Base-by-base conservation (phyloP, 2,113 vertebrate genomes). In the Carassius auratus region DNA sequence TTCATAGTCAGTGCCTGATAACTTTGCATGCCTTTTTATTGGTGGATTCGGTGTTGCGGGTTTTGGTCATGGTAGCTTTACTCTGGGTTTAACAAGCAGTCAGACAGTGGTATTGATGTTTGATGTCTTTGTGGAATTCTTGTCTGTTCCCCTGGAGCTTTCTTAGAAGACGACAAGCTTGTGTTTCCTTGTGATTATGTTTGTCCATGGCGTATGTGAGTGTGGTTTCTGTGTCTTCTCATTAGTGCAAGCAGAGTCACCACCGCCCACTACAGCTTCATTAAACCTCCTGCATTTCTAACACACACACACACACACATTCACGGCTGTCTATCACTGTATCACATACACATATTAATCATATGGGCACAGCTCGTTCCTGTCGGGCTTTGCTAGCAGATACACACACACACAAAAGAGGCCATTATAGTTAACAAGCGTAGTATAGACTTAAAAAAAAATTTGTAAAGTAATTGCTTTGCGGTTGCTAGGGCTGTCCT, bases 51-150 rank as follows among this genome's bases (percentile, higher is more conserved):
- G 30, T 62, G 33, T 15, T 80, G n/a, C 62, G 59, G 36, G 10
- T 36, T 80, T 64, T 80, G 55, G 57, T 45, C 57, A 33, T 64
- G 78, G 59, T 66, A 50, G 59, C n/a, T 81, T 66, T 52, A 19
- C 64, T 81, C 23, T 50, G 17, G 13, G 8, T 81, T 81, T 52
- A 81, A 68, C 9, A 68, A 68, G 45, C 23, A 33, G 14, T 50
- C 42, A 30, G 6, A 50, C 38, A 68, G 62, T 68, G 5, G 8
- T 50, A 10, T 68, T 69, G 62, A 81, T 33, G 15, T 52, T 50
- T 68, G 79, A 81, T 81, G 79, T 81, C 55, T 79, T 68, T 50
- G 48, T 66, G 61, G 9, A 81, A 50, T 30, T 81, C 42, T 66
- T 81, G n/a, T 62, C n/a, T 9, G 38, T 68, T 48, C 42, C 48